Evolutionary conservation across 2,113 vertebrate genomes (phyloP).

Genomic region (Hypanus sabinus): DNA sequence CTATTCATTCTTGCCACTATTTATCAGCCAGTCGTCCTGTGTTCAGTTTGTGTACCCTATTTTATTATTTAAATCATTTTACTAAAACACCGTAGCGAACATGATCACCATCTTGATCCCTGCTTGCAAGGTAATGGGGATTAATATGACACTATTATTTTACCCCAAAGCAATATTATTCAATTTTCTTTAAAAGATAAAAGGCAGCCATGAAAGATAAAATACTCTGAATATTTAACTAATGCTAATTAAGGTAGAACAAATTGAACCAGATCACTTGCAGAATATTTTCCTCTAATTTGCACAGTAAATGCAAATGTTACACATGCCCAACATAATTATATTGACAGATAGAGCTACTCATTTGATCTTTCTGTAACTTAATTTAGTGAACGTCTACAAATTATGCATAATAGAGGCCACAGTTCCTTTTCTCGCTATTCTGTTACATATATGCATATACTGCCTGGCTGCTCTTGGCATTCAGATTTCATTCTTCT

Average conservation of each 20-base stretch:
- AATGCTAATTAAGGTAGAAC: neutral
- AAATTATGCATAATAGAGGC: neutral
- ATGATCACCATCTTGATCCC: too few species aligned
- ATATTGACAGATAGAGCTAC: neutral
- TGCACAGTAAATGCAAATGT: neutral
- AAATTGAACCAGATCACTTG: neutral
- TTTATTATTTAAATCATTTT: too few species aligned
- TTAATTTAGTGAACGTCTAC: neutral
- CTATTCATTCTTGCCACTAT: too few species aligned
- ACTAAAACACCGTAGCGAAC: too few species aligned
- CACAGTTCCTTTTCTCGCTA: neutral
- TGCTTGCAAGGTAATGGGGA: too few species aligned
- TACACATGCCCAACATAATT: neutral
- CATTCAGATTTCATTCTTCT: neutral
- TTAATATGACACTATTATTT: too few species aligned
- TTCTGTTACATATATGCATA: neutral
- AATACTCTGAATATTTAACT: neutral
- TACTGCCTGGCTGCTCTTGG: neutral
- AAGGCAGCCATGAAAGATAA: neutral
- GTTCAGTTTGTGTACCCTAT: too few species aligned
- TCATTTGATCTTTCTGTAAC: neutral
- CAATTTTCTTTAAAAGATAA: neutral
- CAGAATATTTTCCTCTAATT: neutral
- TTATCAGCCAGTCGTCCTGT: too few species aligned
- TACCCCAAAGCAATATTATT: too few species aligned